phyloP scores from a whole-genome alignment of 2,797 vertebrate genomes.

The Poeciliopsis paucimaculata region DNA sequence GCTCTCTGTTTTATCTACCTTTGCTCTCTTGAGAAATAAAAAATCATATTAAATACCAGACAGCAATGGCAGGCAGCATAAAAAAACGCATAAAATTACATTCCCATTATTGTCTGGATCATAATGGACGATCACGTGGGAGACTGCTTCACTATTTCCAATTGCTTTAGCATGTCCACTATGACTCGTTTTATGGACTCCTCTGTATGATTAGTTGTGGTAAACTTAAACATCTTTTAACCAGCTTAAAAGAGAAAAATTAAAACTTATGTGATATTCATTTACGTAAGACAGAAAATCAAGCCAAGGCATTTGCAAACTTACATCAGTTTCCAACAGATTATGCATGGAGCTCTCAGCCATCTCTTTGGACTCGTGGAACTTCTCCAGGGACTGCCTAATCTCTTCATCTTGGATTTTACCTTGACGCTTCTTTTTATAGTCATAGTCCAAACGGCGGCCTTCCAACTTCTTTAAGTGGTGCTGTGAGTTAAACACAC shows the following conservation, averaged over 20 bases:
- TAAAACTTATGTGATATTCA: not conserved
- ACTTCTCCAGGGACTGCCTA: constrained; percentile 91
- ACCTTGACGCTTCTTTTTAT: constrained; percentile 98
- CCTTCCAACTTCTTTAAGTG: constrained; percentile 96
- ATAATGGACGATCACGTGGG: not conserved
- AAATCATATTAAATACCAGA: not conserved
- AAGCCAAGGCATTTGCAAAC: constrained; percentile 42
- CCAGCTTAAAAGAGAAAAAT: not conserved
- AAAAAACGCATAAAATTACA: not conserved
- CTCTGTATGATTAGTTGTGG: not conserved
- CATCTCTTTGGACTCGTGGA: constrained; percentile 92
- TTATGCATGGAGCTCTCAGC: constrained; percentile 93
- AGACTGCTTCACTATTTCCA: not conserved
- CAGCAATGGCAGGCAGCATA: not conserved
- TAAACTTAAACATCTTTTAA: not conserved
- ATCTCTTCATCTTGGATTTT: constrained; percentile 95
- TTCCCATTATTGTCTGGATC: not conserved
- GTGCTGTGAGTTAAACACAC: constrained; percentile 76
- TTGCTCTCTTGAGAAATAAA: not conserved
- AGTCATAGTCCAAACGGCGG: constrained; percentile 95
- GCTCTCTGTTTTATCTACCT: not conserved
- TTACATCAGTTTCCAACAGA: constrained; percentile 94
- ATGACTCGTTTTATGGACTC: not conserved
- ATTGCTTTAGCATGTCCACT: not conserved
- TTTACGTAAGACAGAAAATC: not conserved